Percentiles rank a stretch among this genome's conserved stretches.
phyloP scores from a whole-genome alignment of 1,140 invertebrate genomes.

The Hyphantria cunea region DNA sequence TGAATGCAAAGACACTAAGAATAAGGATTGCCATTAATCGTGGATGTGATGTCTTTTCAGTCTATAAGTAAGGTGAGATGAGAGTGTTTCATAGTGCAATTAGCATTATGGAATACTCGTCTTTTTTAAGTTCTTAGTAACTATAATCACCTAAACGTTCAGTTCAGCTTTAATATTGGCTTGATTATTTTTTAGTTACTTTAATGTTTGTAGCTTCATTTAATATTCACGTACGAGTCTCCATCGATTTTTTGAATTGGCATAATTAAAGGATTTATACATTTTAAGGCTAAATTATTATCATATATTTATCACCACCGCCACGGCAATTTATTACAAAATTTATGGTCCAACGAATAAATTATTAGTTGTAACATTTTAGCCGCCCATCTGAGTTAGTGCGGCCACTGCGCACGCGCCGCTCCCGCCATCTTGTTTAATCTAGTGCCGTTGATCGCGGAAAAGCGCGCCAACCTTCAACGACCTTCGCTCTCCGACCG shows the following conservation, averaged over 20 bases:
- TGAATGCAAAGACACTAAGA: no score
- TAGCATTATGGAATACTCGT: no score
- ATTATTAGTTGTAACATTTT: constrained; percentile 48
- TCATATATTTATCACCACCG: not conserved
- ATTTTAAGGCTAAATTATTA: constrained; percentile 1
- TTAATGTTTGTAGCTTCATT: not conserved
- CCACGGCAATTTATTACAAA: not conserved
- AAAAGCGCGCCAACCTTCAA: constrained; percentile 81
- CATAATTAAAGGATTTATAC: not conserved
- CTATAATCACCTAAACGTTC: no score
- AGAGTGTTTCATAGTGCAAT: no score
- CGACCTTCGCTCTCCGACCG: constrained; percentile 79
- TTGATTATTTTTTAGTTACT: no score
- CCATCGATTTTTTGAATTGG: no score
- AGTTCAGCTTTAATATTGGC: no score
- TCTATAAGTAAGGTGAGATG: no score
- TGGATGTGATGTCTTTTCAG: no score
- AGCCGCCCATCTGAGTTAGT: constrained; percentile 51
- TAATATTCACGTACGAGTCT: not conserved
- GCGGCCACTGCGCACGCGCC: constrained; percentile 70
- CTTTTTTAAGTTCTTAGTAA: no score
- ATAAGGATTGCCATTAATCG: no score
- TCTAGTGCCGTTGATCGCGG: constrained; percentile 79
- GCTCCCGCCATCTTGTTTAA: constrained; percentile 77
- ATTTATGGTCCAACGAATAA: constrained; percentile 3